A percentile compares a stretch with the other conserved stretches of the same genome.
phyloP scores from a whole-genome alignment of 2,113 vertebrate species.

The Cyprinodon brontotheroides region DNA sequence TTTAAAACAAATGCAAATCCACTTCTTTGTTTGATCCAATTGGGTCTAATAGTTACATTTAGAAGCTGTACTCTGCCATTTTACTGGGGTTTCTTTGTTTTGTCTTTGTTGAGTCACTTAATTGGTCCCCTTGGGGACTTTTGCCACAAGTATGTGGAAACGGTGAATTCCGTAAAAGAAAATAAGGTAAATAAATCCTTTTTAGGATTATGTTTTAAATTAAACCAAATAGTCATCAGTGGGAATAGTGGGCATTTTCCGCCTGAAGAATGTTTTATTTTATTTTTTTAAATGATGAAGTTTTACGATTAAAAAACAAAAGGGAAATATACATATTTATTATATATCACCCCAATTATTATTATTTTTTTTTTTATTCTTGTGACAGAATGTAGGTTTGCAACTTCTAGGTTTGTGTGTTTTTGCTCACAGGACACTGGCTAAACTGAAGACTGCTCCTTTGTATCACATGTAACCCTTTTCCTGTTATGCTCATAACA shows the following conservation, averaged over 20 bases:
- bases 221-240: constrained; percentile 72
- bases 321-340: constrained; percentile 76
- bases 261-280: constrained; percentile 75
- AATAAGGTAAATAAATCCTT: constrained; percentile 52
- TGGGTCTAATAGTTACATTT: constrained; percentile 62
- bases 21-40: constrained; percentile 55
- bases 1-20: constrained; percentile 49
- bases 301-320: constrained; percentile 62
- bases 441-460: constrained; percentile 82
- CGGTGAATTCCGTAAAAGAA: constrained; percentile 49
- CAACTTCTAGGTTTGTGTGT: constrained; percentile 83
- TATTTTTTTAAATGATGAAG: constrained; percentile 76
- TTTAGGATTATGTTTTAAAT: constrained; percentile 66
- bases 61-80: constrained; percentile 53
- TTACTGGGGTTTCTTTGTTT: constrained; percentile 15
- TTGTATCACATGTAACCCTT: constrained; percentile 88
- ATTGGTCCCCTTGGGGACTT: constrained; percentile 54
- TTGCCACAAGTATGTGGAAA: constrained; percentile 62
- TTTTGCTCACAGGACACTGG: constrained; percentile 86
- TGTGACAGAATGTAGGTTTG: constrained; percentile 85
- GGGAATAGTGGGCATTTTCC: constrained; percentile 76
- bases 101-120: constrained; percentile 49
- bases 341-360: constrained; percentile 64
- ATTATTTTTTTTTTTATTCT: constrained; percentile 74
- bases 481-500: constrained; percentile 86